These are phyloP conservation scores for Pseudopipra pipra DNA, from an alignment of 2,113 vertebrate genomes.

Conservation along the genomic window DNA sequence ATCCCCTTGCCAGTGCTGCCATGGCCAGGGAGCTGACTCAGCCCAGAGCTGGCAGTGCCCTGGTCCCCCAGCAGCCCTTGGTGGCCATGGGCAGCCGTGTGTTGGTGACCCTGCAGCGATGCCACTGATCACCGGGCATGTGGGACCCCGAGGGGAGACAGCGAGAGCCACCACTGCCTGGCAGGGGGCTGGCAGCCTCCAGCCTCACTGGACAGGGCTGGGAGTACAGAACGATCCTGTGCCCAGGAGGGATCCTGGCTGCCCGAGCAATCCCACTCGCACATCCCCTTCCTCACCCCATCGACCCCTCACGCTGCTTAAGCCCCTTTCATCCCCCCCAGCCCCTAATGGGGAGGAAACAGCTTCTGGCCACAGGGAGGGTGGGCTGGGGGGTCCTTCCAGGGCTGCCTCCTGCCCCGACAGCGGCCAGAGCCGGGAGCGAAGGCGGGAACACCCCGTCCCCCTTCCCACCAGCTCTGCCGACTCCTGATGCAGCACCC, in stretches of 20 bases:
- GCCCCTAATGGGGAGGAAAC: not conserved
- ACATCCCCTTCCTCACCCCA: not conserved
- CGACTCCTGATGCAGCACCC: not conserved
- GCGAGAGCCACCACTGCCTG: not conserved
- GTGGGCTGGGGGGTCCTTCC: not conserved
- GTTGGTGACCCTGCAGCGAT: not conserved
- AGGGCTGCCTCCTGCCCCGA: not conserved
- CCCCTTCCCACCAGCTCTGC: not conserved
- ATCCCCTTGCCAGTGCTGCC: accelerated
- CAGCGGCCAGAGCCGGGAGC: not conserved
- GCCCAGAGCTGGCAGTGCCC: not conserved
- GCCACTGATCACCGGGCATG: accelerated
- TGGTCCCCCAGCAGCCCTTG: not conserved
- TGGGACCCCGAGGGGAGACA: not conserved
- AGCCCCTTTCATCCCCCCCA: not conserved
- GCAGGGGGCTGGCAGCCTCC: not conserved
- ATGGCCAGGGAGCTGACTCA: not conserved
- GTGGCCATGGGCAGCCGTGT: accelerated
- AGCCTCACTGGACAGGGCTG: not conserved
- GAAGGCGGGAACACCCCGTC: too few relatives aligned
- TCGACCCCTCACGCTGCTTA: not conserved
- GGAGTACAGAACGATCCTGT: not conserved
- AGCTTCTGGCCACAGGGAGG: not conserved
- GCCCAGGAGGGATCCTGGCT: not conserved
- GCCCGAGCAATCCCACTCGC: not conserved